Conservation (phyloP, 53 echinoderm and acorn worm genomes). For the Arbacia lixula region DNA sequence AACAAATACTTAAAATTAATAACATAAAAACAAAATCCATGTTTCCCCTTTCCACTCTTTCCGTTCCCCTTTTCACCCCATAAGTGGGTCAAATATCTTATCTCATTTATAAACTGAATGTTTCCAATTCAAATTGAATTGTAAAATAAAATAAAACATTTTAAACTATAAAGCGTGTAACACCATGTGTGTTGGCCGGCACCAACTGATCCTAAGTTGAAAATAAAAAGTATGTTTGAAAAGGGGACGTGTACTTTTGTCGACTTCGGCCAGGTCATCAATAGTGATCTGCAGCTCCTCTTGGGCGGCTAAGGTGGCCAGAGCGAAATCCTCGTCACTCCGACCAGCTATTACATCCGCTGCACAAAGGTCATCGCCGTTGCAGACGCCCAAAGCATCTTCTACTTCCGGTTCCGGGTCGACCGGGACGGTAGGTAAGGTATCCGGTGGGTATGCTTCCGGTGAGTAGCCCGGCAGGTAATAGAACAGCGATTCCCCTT, state of each 20-base stretch:
- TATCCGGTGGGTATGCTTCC: background rate
- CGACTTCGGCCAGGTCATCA: background rate
- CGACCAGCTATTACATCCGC: background rate
- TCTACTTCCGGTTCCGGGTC: conserved; percentile 33
- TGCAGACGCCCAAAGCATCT: conserved; percentile 1
- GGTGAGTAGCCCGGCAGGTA: conserved; percentile 31
- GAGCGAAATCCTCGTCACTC: background rate
- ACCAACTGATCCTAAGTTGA: too few species aligned
- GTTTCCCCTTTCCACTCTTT: too few species aligned
- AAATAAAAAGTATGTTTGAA: too few species aligned
- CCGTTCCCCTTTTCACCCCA: too few species aligned
- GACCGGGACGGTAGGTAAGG: background rate
- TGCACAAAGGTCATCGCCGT: background rate
- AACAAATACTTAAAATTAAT: too few species aligned
- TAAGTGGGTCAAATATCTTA: too few species aligned
- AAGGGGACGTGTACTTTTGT: conserved; percentile 31
- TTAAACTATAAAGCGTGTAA: too few species aligned
- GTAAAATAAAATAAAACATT: too few species aligned
- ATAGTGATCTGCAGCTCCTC: background rate
- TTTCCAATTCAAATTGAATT: too few species aligned
- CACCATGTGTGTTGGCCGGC: too few species aligned
- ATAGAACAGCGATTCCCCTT: conserved; percentile 8
- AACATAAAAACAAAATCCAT: too few species aligned
- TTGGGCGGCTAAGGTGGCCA: conserved; percentile 2
- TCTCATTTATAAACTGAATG: too few species aligned